Base-by-base conservation (phyloP, 2,113 vertebrate genomes). In the Pongo abelii region DNA sequence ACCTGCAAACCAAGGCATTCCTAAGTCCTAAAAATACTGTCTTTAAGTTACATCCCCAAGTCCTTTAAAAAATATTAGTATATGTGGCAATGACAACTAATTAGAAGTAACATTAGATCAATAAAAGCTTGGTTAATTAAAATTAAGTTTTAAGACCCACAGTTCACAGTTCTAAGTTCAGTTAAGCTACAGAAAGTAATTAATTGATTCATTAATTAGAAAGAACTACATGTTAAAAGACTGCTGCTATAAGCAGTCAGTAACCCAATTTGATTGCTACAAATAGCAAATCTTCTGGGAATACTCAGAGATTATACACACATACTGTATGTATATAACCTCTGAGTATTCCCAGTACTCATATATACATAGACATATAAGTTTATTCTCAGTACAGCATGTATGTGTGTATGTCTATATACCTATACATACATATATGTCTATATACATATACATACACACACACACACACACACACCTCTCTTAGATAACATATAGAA, bases 21-120 rank as follows among this genome's bases (percentile, higher is more conserved):
- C 48, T 89, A 89, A 96, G 87, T 89, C 46, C 77, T 89, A 92
- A 94, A 94, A 72, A 43, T 72, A 79, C 40, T 70, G 59, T 40
- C 52, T 67, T 27, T 52, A 89, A 70, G 32, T 94, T 84, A 61
- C 91, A 69, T 52, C 32, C 23, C 16, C 35, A 78, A 69, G 35
- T 20, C 38, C 14, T 89, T 80, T 93, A 22, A 72, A 95, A 84
- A 57, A n/a, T 55, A 83, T 40, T 50, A 14, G 3, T 78, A 35
- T 23, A 13, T 91, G n/a, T 74, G 70, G 69, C 70, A 79, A 69
- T 78, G 40, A 69, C 50, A 69, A 75, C 78, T 69, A 77, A 88
- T 85, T 91, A 80, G 23, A 91, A 88, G 16, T 75, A 81, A 85
- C n/a, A 77, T 85, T 95, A 80, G 7, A 70, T 89, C 55, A 88